These are phyloP conservation scores for Hylomyscus alleni DNA, from an alignment of 2,797 vertebrate genomes.

Conservation along the genomic window DNA sequence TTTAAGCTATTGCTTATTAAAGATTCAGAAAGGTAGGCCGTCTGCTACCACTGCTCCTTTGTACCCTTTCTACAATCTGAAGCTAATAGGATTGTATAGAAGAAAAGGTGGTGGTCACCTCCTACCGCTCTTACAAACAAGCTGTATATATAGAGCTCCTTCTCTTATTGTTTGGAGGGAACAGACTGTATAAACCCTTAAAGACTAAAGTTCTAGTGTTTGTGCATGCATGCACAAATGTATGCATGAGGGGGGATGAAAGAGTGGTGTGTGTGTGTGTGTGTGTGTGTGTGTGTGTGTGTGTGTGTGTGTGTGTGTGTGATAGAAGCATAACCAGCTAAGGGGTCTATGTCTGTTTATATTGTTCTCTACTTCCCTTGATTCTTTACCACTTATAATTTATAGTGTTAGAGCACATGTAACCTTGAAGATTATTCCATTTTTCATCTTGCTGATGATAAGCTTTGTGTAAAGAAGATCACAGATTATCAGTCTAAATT, in stretches of 20 bases:
- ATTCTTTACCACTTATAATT: background rate
- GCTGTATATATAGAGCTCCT: background rate
- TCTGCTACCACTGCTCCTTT: background rate
- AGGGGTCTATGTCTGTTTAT: background rate
- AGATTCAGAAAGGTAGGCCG: conserved; percentile 24
- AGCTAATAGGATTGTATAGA: background rate
- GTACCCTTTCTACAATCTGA: background rate
- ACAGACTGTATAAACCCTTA: background rate
- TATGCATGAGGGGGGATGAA: background rate
- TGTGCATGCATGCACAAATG: background rate
- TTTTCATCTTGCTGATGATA: background rate
- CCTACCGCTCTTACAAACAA: background rate
- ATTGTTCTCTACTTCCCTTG: background rate
- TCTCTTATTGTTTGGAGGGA: conserved; percentile 18
- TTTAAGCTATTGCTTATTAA: conserved; percentile 12
- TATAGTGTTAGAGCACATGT: background rate
- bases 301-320: no score
- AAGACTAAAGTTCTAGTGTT: background rate
- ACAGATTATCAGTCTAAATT: background rate
- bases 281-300: no score
- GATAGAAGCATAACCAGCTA: background rate
- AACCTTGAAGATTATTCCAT: background rate
- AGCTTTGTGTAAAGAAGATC: background rate
- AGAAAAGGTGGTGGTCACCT: background rate
- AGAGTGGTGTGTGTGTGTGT: background rate